Conservation (phyloP, 2,113 vertebrate genomes). For the Cyanoderma ruficeps region DNA sequence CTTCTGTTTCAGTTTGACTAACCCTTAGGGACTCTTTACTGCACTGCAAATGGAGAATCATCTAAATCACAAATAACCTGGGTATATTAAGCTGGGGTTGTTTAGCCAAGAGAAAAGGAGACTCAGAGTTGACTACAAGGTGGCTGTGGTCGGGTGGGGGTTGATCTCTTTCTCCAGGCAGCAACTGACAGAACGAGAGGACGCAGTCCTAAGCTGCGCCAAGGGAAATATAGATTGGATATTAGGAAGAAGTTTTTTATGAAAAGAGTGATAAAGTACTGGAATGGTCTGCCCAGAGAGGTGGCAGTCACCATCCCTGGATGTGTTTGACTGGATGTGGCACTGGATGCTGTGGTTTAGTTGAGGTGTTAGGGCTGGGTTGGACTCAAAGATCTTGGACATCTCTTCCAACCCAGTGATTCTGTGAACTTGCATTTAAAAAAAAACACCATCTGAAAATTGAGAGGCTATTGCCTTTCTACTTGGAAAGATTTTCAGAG, state of each 20-base stretch:
- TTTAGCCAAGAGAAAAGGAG: neutral
- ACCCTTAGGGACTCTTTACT: neutral
- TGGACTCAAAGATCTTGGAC: neutral
- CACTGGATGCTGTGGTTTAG: neutral
- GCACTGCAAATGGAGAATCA: neutral
- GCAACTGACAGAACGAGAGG: neutral
- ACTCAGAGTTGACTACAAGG: neutral
- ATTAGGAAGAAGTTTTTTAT: neutral
- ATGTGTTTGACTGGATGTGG: neutral
- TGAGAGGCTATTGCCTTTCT: neutral
- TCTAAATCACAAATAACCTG: neutral
- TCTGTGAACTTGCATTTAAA: neutral
- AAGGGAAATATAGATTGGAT: neutral
- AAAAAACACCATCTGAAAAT: neutral
- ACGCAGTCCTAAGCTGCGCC: neutral
- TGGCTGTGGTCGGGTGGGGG: neutral
- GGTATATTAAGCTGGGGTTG: neutral
- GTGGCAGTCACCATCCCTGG: neutral
- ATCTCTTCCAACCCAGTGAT: neutral
- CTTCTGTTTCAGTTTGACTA: neutral
- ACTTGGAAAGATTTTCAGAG: neutral
- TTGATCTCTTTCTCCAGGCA: neutral
- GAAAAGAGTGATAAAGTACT: neutral
- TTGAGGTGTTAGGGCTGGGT: neutral
- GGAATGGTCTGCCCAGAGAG: neutral